Evolutionary conservation across 1,140 invertebrate species (phyloP), one percentile per base, ranked within the genome.

Genomic region (Alviniconcha marisindica): DNA sequence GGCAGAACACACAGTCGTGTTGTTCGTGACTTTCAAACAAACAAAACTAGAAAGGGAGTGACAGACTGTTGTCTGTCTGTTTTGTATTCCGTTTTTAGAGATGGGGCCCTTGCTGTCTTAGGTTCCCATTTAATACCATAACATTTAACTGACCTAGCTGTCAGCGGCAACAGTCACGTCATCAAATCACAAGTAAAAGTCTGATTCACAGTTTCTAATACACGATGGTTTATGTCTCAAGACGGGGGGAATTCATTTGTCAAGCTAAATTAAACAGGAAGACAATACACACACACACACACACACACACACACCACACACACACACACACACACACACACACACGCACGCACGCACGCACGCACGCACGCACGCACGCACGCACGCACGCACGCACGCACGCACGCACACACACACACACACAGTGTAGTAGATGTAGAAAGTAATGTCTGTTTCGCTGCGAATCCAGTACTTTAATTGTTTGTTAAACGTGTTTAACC

Each of bases 401-500:
- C 56, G 24, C 56, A 60, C 56, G 24, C 56, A 60, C n/a, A 60
- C 56, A 60, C n/a, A 60, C 56, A 60, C 56, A 60, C 56, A 69
- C 31, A 10, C n/a, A 69, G n/a, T 51, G 48, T 51, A 21, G 48
- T 7, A 51, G 21, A 7, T 51, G 21, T 51, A 12, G 7, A 21
- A 12, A 51, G 10, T 7, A 51, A 51, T 12, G 48, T 12, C 48
- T 51, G 10, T 21, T 21, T 21, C 48, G 21, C 10, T 95, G 44
- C 21, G 10, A 7, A 7, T 21, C 7, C 48, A 51, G 48, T n/a
- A n/a, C n/a, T n/a, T n/a, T n/a, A n/a, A n/a, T n/a, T n/a, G n/a
- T n/a, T n/a, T 24, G 15, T 24, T 60, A 12, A 51, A 21, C 21
- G 15, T 60, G 3, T 12, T 24, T n/a, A 60, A 15, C 15, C 28